These are phyloP conservation scores for Myrmecobius fasciatus DNA, from an alignment of 2,113 vertebrate genomes.

Conservation along the genomic window DNA sequence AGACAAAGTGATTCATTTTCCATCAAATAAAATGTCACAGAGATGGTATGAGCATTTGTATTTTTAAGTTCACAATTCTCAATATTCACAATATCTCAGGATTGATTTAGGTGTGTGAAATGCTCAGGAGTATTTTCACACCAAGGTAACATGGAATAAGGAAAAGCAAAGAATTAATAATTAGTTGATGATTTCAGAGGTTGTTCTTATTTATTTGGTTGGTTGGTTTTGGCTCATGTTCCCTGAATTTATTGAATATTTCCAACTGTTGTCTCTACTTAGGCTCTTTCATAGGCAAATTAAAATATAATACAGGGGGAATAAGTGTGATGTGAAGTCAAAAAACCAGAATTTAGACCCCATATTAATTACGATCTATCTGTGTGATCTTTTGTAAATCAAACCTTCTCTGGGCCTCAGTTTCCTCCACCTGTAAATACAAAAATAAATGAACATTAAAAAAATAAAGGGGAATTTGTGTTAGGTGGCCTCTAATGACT, in stretches of 20 bases:
- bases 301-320: neutral
- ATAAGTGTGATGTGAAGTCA: neutral
- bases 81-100: constrained; percentile 1
- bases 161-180: neutral
- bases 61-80: constrained; percentile 7
- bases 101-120: constrained; percentile 7
- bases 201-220: neutral
- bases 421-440: neutral
- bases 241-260: constrained; percentile 35
- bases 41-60: neutral
- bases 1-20: constrained; percentile 25
- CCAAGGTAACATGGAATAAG: neutral
- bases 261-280: neutral
- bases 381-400: neutral
- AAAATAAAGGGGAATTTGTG: no score
- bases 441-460: neutral
- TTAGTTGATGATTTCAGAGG: neutral
- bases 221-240: neutral
- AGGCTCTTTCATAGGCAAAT: neutral
- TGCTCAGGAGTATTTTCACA: constrained; percentile 5
- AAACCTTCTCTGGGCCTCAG: neutral
- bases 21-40: constrained; percentile 25
- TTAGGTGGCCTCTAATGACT: no score
- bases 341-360: neutral
- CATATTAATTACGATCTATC: neutral